Evolutionary conservation across 2,888 invertebrate species (phyloP), one percentile per base, ranked within the genome.

Genomic region (Saturnia pavonia): DNA sequence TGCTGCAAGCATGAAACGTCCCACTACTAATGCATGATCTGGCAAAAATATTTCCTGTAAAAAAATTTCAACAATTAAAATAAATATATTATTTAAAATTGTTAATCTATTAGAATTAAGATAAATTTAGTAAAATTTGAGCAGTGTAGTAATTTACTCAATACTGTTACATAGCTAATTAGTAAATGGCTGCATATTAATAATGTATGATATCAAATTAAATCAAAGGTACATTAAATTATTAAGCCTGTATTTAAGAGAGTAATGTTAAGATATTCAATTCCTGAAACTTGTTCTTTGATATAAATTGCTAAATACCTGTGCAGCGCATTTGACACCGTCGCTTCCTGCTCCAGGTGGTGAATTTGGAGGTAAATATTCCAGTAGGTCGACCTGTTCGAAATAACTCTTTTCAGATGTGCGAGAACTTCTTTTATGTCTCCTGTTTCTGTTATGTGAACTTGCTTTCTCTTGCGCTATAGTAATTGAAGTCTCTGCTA

Each of bases 1-100:
- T 9, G 98, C 98, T 7, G 97, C 96, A 14, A 98, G 94, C 88
- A 98, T 95, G 79, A 98, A 95, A 72, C 98, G 94, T 0, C 98
- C 97, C 74, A 97, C 95, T 8, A 98, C 96, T 81, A 98, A 96
- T 0, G 97, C 96, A 74, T 96, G 95, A 85, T 98, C 98, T 0
- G 98, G 98, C 73, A 98, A 89, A 81, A 97, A 96, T 72, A 97
- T 90, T 87, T 98, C 98, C 85, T 97, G 83, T 14, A 86, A 87
- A 65, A 25, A 14, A 54, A 42, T 7, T n/a, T n/a, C n/a, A n/a
- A n/a, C n/a, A n/a, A n/a, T n/a, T n/a, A n/a, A n/a, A n/a, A n/a
- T n/a, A n/a, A n/a, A n/a, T n/a, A n/a, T n/a, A n/a, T n/a, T n/a
- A n/a, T n/a, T n/a, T n/a, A n/a, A n/a, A n/a, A n/a, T n/a, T n/a